phyloP scores from a whole-genome alignment of 2,797 vertebrate genomes.

The Argentina silus region DNA sequence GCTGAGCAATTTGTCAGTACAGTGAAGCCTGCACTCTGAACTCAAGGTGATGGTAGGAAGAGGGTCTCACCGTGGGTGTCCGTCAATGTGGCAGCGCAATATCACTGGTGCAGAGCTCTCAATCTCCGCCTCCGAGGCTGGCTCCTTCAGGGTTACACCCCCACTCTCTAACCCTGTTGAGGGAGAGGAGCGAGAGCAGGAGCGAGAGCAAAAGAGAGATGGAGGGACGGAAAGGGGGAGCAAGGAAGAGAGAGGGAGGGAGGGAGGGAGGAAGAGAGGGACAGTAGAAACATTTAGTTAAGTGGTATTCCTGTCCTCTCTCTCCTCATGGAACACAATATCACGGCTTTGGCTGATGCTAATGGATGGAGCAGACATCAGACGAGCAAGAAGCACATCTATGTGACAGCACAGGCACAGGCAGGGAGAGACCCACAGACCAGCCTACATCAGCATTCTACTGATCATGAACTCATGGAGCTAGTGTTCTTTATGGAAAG shows the following conservation, averaged over 20 bases:
- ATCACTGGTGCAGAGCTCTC: slow-evolving; percentile 86
- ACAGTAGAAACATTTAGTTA: slow-evolving; percentile 49
- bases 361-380: slow-evolving; percentile 41
- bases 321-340: slow-evolving; percentile 16
- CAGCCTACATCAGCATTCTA: slow-evolving; percentile 25
- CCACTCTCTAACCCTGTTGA: slow-evolving; percentile 94
- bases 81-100: slow-evolving; percentile 91
- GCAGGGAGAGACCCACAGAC: slow-evolving; percentile 1
- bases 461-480: slow-evolving; percentile 19
- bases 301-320: slow-evolving; percentile 47
- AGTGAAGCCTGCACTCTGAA: slow-evolving; percentile 37
- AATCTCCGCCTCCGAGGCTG: slow-evolving; percentile 81
- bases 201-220: not conserved
- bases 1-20: slow-evolving; percentile 7
- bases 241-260: slow-evolving; percentile 11
- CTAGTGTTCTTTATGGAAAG: slow-evolving; percentile 40
- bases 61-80: slow-evolving; percentile 92
- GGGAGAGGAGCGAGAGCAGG: not conserved
- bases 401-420: slow-evolving; percentile 25
- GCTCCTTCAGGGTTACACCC: slow-evolving; percentile 87
- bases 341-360: slow-evolving; percentile 11
- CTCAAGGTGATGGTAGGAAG: slow-evolving; percentile 2
- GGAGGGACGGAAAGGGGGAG: not conserved
- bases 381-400: slow-evolving; percentile 5
- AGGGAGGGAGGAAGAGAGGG: slow-evolving; percentile 12